These are phyloP conservation scores for Micromussa lordhowensis DNA, from an alignment of 92 coral and sea anemone species.

Conservation along the genomic window DNA sequence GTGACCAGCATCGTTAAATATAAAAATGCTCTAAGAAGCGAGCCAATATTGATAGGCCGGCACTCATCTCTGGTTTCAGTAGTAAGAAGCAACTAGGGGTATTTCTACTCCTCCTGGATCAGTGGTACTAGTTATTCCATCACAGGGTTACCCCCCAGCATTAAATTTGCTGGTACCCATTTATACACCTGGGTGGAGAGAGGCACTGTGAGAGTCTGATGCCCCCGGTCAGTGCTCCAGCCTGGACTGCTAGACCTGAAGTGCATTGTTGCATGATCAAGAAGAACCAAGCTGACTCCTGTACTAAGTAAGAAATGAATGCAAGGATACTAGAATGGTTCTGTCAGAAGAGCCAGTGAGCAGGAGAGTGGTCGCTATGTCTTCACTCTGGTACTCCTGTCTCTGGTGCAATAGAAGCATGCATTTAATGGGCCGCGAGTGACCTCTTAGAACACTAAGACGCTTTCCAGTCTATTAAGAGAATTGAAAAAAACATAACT, in stretches of 20 bases:
- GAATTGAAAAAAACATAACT: not conserved
- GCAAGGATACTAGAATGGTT: constrained; percentile 89
- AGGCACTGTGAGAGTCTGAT: too few species aligned
- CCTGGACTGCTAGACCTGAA: too few species aligned
- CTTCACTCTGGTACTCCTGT: constrained; percentile 75
- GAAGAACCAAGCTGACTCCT: not conserved
- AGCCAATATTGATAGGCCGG: too few species aligned
- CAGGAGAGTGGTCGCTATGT: constrained; percentile 54
- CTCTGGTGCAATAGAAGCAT: constrained; percentile 83
- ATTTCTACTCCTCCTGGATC: too few species aligned
- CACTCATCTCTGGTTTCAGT: too few species aligned
- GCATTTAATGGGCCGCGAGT: constrained; percentile 90
- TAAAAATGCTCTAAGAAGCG: too few species aligned
- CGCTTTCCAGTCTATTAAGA: constrained; percentile 80
- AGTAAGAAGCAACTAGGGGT: too few species aligned
- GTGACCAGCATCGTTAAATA: not conserved
- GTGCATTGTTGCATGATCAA: not conserved
- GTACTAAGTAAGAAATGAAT: not conserved
- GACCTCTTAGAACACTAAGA: constrained; percentile 80
- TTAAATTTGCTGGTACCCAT: too few species aligned
- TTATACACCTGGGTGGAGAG: too few species aligned
- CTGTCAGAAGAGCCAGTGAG: constrained; percentile 98
- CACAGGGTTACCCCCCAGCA: too few species aligned
- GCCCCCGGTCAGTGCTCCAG: too few species aligned
- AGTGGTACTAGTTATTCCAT: too few species aligned